phyloP scores from a whole-genome alignment of 2,797 vertebrate species.

The Gastrophryne carolinensis region DNA sequence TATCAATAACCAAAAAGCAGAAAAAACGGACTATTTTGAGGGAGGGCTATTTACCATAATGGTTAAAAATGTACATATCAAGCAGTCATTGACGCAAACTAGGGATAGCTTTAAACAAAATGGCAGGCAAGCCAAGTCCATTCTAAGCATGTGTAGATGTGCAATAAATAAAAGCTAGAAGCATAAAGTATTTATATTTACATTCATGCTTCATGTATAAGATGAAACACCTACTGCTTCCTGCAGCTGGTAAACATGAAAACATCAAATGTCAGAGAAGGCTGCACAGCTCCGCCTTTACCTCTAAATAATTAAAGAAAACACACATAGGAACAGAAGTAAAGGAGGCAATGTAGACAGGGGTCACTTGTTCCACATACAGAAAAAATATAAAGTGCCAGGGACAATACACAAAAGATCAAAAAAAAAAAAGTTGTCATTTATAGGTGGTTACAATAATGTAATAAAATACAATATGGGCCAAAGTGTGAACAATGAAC shows the following conservation, averaged over 20 bases:
- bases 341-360: conserved; percentile 1
- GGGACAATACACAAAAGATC: no score
- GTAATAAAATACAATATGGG: no score
- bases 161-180: conserved; percentile 31
- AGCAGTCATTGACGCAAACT: not conserved
- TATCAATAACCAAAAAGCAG: no score
- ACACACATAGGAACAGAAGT: conserved; percentile 33
- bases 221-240: conserved; percentile 18
- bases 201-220: conserved; percentile 34
- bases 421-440: no score
- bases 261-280: conserved; percentile 35
- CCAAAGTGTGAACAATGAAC: no score
- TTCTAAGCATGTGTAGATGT: not conserved
- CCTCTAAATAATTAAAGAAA: conserved; percentile 28
- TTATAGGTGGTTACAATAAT: not conserved
- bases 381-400: not conserved
- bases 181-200: conserved; percentile 35
- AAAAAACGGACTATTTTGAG: no score
- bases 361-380: conserved; percentile 30
- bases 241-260: conserved; percentile 35
- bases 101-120: not conserved
- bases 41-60: not conserved
- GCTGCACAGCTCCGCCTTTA: conserved; percentile 3
- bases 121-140: not conserved
- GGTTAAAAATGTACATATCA: not conserved